phyloP scores from a whole-genome alignment of 2,888 invertebrate genomes.

The Orchestes rusci region DNA sequence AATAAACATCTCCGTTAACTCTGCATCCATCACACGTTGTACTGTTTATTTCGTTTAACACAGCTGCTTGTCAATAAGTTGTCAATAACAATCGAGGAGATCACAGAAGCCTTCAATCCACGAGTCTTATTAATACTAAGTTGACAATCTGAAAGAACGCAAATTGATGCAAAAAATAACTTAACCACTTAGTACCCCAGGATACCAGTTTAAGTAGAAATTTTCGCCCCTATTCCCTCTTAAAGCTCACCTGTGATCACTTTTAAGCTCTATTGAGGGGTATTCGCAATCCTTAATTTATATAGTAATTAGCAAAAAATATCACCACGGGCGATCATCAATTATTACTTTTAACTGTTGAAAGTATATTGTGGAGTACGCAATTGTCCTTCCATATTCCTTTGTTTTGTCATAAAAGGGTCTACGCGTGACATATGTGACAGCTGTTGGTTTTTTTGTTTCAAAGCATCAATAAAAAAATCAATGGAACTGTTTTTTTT shows the following conservation, averaged over 20 bases:
- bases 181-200: too few species aligned
- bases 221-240: constrained; percentile 10
- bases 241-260: constrained; percentile 8
- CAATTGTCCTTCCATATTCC: constrained; percentile 17
- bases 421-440: constrained; percentile 23
- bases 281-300: constrained; percentile 21
- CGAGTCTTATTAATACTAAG: too few species aligned
- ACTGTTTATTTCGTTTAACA: too few species aligned
- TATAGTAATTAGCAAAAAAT: constrained; percentile 22
- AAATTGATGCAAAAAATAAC: constrained; percentile 2
- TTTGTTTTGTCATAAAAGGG: constrained; percentile 14
- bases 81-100: too few species aligned
- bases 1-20: too few species aligned
- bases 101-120: too few species aligned
- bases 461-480: too few species aligned
- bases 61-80: too few species aligned
- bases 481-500: too few species aligned
- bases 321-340: constrained; percentile 21
- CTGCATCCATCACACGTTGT: too few species aligned
- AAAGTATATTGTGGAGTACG: constrained; percentile 16
- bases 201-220: constrained; percentile 19
- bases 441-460: constrained; percentile 21
- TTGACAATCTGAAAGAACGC: neutral
- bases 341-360: constrained; percentile 19
- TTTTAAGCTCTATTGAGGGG: constrained; percentile 9